A percentile compares a stretch with the other conserved stretches of the same genome.
Conservation (phyloP, 2,888 invertebrate species). For the Philhelius pedissequus region DNA sequence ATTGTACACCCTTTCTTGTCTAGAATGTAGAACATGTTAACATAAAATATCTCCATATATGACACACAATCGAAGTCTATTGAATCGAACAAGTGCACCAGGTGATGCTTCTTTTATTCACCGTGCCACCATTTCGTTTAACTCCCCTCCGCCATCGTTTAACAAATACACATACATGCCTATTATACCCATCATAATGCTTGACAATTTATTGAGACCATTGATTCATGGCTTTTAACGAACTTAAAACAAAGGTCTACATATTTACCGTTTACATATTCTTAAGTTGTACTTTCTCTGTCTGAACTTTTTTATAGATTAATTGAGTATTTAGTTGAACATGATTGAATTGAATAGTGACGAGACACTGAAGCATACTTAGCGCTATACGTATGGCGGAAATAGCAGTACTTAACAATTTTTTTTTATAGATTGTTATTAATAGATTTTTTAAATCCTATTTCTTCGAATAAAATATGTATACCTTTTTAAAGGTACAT, state of each 20-base stretch:
- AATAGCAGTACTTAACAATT: background rate
- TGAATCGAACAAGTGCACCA: background rate
- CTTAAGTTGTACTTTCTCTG: background rate
- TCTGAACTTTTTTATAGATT: constrained; percentile 7
- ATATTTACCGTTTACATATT: background rate
- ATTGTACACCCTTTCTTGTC: too few species aligned
- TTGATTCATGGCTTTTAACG: constrained; percentile 15
- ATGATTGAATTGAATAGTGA: background rate
- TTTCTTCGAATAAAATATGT: too few species aligned
- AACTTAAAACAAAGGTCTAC: background rate
- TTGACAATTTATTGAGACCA: background rate
- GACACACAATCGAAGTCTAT: background rate
- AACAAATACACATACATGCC: too few species aligned
- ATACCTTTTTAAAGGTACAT: too few species aligned
- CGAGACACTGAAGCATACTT: background rate
- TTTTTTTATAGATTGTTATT: background rate
- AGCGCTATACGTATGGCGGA: background rate
- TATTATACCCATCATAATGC: background rate
- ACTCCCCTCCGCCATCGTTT: background rate
- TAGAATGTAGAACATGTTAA: background rate
- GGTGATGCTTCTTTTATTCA: background rate
- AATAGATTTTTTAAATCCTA: background rate
- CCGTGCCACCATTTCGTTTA: background rate
- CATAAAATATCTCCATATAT: background rate
- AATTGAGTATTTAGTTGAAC: background rate